Evolutionary conservation across 2,797 vertebrate species (phyloP).

Genomic region (Anabas testudineus): DNA sequence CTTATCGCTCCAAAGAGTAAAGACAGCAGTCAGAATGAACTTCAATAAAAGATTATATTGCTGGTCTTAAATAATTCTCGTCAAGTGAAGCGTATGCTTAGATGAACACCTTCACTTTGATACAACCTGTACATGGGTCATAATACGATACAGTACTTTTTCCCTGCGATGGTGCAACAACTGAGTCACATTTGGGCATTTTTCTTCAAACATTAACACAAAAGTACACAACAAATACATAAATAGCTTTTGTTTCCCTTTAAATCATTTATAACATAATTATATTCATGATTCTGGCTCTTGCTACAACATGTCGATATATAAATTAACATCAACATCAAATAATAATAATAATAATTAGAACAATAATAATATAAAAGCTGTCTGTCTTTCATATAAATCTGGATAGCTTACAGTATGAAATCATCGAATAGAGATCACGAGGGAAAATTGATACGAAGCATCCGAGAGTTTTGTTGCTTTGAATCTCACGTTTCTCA

Average conservation of each 20-base stretch:
- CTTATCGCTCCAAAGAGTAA: constrained; percentile 1
- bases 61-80: constrained; percentile 81
- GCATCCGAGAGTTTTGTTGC: constrained; percentile 26
- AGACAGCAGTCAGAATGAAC: constrained; percentile 48
- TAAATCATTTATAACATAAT: constrained; percentile 78
- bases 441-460: constrained; percentile 45
- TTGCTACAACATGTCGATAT: constrained; percentile 77
- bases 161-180: constrained; percentile 75
- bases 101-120: constrained; percentile 70
- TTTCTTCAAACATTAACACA: constrained; percentile 79
- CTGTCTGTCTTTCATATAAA: constrained; percentile 78
- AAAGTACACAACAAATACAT: constrained; percentile 83
- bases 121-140: constrained; percentile 68
- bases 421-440: constrained; percentile 57
- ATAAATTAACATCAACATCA: constrained; percentile 84
- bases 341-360: constrained; percentile 77
- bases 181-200: constrained; percentile 79
- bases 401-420: constrained; percentile 82
- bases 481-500: constrained; percentile 12
- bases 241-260: constrained; percentile 87
- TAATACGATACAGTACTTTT: constrained; percentile 80
- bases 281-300: constrained; percentile 78
- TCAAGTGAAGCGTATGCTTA: constrained; percentile 69
- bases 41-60: constrained; percentile 78
- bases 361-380: constrained; percentile 79